Percentiles rank a stretch among this genome's conserved stretches.
phyloP scores from a whole-genome alignment of 1,140 invertebrate genomes.

The Tyrophagus putrescentiae region DNA sequence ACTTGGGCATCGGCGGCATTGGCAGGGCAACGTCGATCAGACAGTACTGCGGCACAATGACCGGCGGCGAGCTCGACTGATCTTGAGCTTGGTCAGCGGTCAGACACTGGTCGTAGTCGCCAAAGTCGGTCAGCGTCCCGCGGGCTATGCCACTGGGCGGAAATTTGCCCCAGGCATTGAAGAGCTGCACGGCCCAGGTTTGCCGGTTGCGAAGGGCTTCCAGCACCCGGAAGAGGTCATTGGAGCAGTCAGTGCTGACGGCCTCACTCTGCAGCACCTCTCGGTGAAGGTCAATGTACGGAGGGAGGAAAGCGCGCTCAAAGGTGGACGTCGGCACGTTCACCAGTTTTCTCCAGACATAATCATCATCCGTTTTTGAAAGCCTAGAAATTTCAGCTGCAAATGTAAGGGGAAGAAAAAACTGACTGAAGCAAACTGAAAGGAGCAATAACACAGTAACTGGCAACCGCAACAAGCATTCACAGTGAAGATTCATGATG shows the following conservation, averaged over 20 bases:
- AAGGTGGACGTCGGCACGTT: too few relatives aligned
- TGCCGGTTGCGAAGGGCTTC: not conserved
- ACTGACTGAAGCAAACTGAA: too few relatives aligned
- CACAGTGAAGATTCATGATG: too few relatives aligned
- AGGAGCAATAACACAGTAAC: too few relatives aligned
- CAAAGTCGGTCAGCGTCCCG: conserved; percentile 23
- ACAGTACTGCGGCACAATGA: conserved; percentile 3
- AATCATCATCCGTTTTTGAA: too few relatives aligned
- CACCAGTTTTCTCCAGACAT: too few relatives aligned
- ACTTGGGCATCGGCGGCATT: not conserved
- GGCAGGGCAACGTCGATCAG: not conserved
- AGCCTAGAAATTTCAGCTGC: too few relatives aligned
- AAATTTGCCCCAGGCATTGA: conserved; percentile 21
- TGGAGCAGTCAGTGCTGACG: not conserved
- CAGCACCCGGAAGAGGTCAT: not conserved
- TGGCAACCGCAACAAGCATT: too few relatives aligned
- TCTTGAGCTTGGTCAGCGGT: not conserved
- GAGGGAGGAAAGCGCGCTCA: not conserved
- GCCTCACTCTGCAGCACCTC: not conserved
- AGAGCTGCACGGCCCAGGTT: not conserved
- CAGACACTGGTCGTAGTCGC: conserved; percentile 25
- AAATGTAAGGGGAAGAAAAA: too few relatives aligned
- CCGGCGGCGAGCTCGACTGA: not conserved
- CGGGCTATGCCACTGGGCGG: conserved; percentile 19
- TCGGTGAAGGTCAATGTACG: not conserved